Conservation (phyloP, 2,113 vertebrate genomes). For the Lepidothrix coronata region DNA sequence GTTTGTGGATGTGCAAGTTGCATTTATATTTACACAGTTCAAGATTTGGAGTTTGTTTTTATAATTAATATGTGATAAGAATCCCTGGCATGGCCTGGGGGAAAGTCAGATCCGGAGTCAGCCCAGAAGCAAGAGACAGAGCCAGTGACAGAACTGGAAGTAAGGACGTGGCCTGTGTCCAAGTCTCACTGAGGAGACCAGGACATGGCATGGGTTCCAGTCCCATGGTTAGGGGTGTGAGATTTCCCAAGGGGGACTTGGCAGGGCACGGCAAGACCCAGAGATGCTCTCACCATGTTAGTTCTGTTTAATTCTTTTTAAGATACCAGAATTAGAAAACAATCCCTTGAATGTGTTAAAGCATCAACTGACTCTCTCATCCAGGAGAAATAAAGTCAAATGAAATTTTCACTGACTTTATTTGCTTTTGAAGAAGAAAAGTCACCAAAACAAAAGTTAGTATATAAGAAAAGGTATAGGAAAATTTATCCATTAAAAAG, state of each 20-base stretch:
- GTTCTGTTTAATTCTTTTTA: neutral
- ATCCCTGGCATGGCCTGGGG: neutral
- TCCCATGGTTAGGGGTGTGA: neutral
- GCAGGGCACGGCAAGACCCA: neutral
- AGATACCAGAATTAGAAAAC: neutral
- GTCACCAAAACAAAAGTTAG: neutral
- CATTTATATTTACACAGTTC: too few species aligned
- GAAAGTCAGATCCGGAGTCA: neutral
- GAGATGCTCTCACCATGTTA: neutral
- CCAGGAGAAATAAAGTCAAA: neutral
- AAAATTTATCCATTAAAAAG: neutral
- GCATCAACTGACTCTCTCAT: accelerated
- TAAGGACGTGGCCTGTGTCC: too few species aligned
- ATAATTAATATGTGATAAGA: too few species aligned
- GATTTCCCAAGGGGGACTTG: neutral
- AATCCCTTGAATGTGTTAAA: neutral
- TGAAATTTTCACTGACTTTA: neutral
- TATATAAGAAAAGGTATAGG: neutral
- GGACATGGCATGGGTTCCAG: neutral
- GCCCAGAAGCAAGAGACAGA: neutral
- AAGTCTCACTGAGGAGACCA: neutral
- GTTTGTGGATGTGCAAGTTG: neutral
- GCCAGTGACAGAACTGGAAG: neutral
- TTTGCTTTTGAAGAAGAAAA: neutral
- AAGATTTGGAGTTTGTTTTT: neutral